Conservation (phyloP, 2,888 invertebrate genomes). For the Ganaspis brasiliensis region DNA sequence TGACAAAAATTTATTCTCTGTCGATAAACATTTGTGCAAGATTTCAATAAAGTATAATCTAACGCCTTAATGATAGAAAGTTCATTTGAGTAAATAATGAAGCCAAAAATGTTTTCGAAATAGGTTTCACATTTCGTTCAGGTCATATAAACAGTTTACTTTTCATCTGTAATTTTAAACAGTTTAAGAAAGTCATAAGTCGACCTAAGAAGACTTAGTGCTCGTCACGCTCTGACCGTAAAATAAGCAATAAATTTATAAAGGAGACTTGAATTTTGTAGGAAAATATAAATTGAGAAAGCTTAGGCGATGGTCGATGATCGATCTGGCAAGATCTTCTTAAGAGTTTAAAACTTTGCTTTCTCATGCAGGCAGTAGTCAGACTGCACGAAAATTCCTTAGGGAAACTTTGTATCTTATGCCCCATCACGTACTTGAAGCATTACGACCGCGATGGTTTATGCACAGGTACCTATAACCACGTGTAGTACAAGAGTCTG, state of each 20-base stretch:
- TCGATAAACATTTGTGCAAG: too few species aligned
- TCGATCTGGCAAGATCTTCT: conserved; percentile 6
- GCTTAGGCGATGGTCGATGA: conserved; percentile 18
- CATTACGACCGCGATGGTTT: conserved; percentile 33
- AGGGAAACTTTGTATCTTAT: conserved; percentile 39
- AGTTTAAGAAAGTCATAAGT: conserved; percentile 1
- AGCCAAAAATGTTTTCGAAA: not conserved
- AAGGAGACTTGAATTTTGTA: conserved; percentile 7
- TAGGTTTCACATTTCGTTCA: not conserved
- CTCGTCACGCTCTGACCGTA: conserved; percentile 25
- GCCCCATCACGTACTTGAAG: conserved; percentile 32
- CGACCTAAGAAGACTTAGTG: not conserved
- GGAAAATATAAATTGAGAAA: not conserved
- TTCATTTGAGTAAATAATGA: too few species aligned
- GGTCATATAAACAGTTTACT: not conserved
- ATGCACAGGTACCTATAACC: conserved; percentile 39
- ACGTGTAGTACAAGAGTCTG: conserved; percentile 36
- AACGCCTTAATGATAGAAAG: too few species aligned
- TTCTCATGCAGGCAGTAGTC: conserved; percentile 15
- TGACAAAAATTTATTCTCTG: too few species aligned
- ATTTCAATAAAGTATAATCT: too few species aligned
- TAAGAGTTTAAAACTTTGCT: conserved; percentile 23
- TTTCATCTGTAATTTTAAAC: not conserved
- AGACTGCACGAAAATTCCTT: conserved; percentile 11
- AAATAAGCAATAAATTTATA: conserved; percentile 37